Percentiles rank a stretch among this genome's conserved stretches.
Conservation (phyloP, 1,140 invertebrate genomes). For the Drosophila kanapiae region DNA sequence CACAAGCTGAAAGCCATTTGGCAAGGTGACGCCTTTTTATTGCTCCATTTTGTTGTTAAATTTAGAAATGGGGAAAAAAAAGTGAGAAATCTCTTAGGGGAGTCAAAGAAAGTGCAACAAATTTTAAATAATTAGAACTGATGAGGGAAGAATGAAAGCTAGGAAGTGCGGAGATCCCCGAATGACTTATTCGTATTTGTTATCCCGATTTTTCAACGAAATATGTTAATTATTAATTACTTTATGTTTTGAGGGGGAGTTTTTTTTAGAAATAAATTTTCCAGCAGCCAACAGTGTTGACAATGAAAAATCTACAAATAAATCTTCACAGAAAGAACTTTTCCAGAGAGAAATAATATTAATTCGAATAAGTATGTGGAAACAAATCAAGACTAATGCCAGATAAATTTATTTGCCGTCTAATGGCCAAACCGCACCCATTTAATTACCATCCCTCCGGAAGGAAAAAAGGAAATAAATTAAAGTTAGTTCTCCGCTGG, state of each 20-base stretch:
- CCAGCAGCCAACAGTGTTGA: constrained; percentile 47
- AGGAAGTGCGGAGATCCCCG: constrained; percentile 27
- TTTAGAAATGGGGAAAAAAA: constrained; percentile 53
- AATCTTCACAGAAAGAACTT: constrained; percentile 12
- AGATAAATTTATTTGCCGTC: constrained; percentile 59
- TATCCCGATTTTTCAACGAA: constrained; percentile 64
- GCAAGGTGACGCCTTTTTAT: constrained; percentile 77
- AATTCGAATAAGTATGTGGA: constrained; percentile 59
- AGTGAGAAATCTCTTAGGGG: constrained; percentile 17
- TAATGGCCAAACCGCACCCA: constrained; percentile 77
- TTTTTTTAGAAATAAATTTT: constrained; percentile 55
- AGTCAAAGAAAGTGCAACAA: constrained; percentile 25
- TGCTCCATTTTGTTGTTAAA: constrained; percentile 69
- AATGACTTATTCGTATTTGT: constrained; percentile 71
- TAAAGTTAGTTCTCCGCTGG: constrained; percentile 47
- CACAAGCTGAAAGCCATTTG: constrained; percentile 59
- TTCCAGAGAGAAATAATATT: constrained; percentile 21
- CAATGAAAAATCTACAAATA: constrained; percentile 42
- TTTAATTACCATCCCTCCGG: constrained; percentile 77
- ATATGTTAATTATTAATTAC: constrained; percentile 82
- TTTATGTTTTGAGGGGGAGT: constrained; percentile 17
- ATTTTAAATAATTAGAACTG: constrained; percentile 69
- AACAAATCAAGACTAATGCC: constrained; percentile 77
- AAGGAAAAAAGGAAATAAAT: constrained; percentile 79
- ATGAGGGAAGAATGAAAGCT: constrained; percentile 24